phyloP scores from a whole-genome alignment of 2,888 invertebrate species.

The Prenolepis imparis region DNA sequence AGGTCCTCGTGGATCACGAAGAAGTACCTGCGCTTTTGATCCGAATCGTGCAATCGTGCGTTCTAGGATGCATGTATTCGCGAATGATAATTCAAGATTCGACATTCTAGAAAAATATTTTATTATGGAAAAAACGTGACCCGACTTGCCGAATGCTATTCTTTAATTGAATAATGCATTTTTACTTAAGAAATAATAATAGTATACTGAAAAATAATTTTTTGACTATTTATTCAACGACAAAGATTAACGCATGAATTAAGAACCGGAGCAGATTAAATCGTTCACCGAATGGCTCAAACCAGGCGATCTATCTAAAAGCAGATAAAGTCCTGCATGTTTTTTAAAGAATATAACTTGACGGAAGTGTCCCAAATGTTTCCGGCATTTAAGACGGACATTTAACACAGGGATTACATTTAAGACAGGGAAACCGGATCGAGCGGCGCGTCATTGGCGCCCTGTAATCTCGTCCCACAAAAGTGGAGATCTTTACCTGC shows the following conservation, averaged over 20 bases:
- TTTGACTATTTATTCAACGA: neutral
- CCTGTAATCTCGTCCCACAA: constrained; percentile 77
- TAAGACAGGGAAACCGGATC: constrained; percentile 36
- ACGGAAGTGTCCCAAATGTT: constrained; percentile 28
- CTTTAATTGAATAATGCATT: neutral
- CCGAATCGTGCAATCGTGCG: neutral
- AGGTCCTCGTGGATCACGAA: constrained; percentile 18
- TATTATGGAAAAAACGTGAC: neutral
- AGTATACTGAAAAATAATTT: neutral
- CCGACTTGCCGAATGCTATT: neutral
- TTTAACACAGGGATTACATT: too few relatives aligned
- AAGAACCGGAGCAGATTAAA: neutral
- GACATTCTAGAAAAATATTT: neutral
- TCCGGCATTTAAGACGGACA: constrained; percentile 38
- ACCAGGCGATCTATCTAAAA: neutral
- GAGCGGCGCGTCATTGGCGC: constrained; percentile 58
- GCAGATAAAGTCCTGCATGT: neutral
- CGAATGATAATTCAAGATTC: neutral
- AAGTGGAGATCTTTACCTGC: constrained; percentile 61
- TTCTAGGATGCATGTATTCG: constrained; percentile 7
- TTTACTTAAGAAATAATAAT: neutral
- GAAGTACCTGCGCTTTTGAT: constrained; percentile 3
- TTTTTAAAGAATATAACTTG: constrained; percentile 12
- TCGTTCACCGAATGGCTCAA: neutral
- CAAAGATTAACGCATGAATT: neutral